Evolutionary conservation across 2,113 vertebrate genomes (phyloP).

Genomic region (Cololabis saira): DNA sequence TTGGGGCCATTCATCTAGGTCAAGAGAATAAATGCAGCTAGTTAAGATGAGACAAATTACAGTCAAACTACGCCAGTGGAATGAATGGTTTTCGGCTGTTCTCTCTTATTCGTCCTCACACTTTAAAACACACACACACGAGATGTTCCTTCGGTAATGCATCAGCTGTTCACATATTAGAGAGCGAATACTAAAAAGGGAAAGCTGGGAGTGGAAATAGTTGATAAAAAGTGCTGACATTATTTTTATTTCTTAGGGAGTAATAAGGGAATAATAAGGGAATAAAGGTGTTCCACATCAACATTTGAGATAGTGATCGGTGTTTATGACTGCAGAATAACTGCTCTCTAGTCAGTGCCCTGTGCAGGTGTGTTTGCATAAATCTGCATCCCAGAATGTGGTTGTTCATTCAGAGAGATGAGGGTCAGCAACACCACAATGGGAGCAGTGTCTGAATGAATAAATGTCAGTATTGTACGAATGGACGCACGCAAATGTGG

Average conservation of each 20-base stretch:
- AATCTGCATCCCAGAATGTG: slow-evolving; percentile 44
- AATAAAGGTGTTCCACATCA: neutral
- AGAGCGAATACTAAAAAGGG: slow-evolving; percentile 18
- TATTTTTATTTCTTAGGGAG: no score
- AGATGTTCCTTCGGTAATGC: slow-evolving; percentile 30
- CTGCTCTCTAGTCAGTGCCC: slow-evolving; percentile 31
- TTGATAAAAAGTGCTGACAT: neutral
- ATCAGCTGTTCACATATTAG: slow-evolving; percentile 44
- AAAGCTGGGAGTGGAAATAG: slow-evolving; percentile 25
- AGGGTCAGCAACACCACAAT: slow-evolving; percentile 52
- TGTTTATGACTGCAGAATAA: slow-evolving; percentile 30
- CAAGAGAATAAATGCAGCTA: slow-evolving; percentile 60
- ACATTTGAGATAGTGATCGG: slow-evolving; percentile 17
- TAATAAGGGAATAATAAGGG: no score
- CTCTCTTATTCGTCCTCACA: slow-evolving; percentile 25
- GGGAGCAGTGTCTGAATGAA: slow-evolving; percentile 36
- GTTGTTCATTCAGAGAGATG: slow-evolving; percentile 53
- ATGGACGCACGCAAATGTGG: slow-evolving; percentile 3
- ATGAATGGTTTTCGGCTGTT: slow-evolving; percentile 43
- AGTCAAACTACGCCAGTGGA: slow-evolving; percentile 42
- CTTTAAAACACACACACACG: slow-evolving; percentile 22
- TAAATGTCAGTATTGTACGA: slow-evolving; percentile 58
- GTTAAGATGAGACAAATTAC: slow-evolving; percentile 54
- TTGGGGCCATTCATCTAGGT: slow-evolving; percentile 62
- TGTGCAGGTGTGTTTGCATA: slow-evolving; percentile 50